Percentiles rank a stretch among this genome's conserved stretches.
phyloP scores from a whole-genome alignment of 2,797 vertebrate species.

The Strix occidentalis region DNA sequence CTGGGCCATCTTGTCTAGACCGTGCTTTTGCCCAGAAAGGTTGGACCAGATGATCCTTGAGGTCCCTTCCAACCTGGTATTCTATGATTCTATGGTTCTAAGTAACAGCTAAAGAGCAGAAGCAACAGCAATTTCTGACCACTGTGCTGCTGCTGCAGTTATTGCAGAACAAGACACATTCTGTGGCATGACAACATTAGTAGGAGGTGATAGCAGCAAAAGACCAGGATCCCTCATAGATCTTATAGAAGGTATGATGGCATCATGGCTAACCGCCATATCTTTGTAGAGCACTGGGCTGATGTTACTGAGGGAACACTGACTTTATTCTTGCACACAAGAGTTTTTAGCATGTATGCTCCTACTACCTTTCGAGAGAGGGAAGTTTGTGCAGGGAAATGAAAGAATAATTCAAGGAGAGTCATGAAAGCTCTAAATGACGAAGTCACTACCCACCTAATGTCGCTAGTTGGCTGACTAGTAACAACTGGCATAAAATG shows the following conservation, averaged over 20 bases:
- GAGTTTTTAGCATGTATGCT: fast-evolving
- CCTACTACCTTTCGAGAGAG: not conserved
- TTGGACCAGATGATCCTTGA: too few relatives aligned
- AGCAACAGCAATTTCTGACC: not conserved
- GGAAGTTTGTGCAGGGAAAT: not conserved
- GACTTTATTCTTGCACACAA: not conserved
- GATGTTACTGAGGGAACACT: not conserved
- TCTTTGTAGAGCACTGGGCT: not conserved
- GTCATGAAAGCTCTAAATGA: not conserved
- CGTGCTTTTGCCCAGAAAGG: too few relatives aligned
- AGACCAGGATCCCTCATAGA: not conserved
- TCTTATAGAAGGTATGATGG: not conserved
- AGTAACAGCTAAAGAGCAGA: not conserved
- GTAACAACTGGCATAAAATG: not conserved
- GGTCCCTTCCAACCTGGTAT: too few relatives aligned
- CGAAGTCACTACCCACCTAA: not conserved
- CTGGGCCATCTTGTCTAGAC: too few relatives aligned
- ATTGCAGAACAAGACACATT: not conserved
- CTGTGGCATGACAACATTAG: not conserved
- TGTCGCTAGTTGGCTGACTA: not conserved
- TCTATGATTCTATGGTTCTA: too few relatives aligned
- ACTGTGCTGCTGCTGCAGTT: not conserved
- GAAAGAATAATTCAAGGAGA: not conserved
- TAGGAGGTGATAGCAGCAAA: not conserved
- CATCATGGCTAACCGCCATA: not conserved